Base-by-base conservation (phyloP, 1,140 invertebrate genomes). In the Drosophila lowei region DNA sequence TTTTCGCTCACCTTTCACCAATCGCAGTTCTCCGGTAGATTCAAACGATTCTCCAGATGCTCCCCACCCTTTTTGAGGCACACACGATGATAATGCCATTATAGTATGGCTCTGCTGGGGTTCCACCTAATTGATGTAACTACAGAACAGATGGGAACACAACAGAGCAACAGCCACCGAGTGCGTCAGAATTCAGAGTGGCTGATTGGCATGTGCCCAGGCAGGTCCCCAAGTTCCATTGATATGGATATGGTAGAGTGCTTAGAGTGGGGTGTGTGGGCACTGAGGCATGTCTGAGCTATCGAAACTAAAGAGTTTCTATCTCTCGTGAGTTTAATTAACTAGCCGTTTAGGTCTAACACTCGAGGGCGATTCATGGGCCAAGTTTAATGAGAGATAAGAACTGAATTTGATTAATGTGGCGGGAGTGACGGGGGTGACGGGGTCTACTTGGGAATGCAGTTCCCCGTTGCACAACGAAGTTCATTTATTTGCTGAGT, bases 81-180 rank as follows among this genome's bases (percentile, higher is more conserved):
- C 13, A 52, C 30, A 48, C 58, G 9, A 70, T 68, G 47, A 71
- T 71, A 72, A 72, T 61, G 66, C 38, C 68, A 70, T 72, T 71
- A 72, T 72, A 30, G 28, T 11, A 49, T 43, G 56, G 43, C 50
- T 15, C 18, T 49, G 18, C 18, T 72, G 68, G 41, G 57, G 68
- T 55, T 72, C 57, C 57, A 18, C 21, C 67, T 72, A 62, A 72
- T 72, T 72, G 70, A 72, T 72, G 70, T 72, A 72, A 59, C 66
- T 68, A 57, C 34, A 43, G 34, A 67, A 23, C 11, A 38, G 9
- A 34, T 30, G 23, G 42, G 21, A 2, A 57, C 50, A 30, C 34
- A 21, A 16, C 54, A 61, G 58, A 34, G 46, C 44, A 28, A n/a
- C 56, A 64, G 60, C 30, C 60, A 21, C 38, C 9, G 41, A 42